These are phyloP conservation scores for Haplotaxodon microlepis DNA, from an alignment of 2,113 vertebrate species.

Conservation along the genomic window DNA sequence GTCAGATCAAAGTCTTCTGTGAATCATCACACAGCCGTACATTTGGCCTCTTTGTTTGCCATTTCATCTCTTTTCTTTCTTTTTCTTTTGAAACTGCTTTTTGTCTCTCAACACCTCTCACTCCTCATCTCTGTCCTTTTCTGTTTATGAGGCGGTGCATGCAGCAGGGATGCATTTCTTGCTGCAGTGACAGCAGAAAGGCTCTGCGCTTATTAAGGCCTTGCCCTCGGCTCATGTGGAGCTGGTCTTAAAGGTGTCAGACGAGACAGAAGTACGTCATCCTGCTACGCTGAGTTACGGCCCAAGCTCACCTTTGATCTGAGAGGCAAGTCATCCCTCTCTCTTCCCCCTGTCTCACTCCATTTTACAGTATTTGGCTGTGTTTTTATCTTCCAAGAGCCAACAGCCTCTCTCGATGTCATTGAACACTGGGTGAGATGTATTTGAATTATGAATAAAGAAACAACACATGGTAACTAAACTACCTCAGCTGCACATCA, in stretches of 20 bases:
- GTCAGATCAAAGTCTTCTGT: slow-evolving; percentile 48
- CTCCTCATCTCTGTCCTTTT: not conserved
- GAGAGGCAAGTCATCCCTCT: slow-evolving; percentile 31
- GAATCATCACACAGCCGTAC: slow-evolving; percentile 1
- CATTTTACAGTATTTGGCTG: not conserved
- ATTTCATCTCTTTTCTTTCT: not conserved
- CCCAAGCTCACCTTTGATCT: slow-evolving; percentile 68
- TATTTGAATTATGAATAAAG: not conserved
- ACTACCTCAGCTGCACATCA: not conserved
- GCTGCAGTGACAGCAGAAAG: slow-evolving; percentile 34
- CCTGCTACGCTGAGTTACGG: slow-evolving; percentile 56
- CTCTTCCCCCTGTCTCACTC: not conserved
- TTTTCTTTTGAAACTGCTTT: not conserved
- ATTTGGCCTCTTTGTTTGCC: not conserved
- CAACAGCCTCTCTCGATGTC: not conserved
- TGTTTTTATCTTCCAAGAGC: not conserved
- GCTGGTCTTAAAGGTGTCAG: slow-evolving; percentile 66
- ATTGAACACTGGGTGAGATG: not conserved
- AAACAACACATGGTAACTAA: not conserved
- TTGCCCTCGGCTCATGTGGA: slow-evolving; percentile 59
- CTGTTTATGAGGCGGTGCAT: slow-evolving; percentile 10
- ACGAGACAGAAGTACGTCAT: slow-evolving; percentile 61
- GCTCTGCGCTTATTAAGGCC: slow-evolving; percentile 45
- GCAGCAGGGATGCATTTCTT: not conserved
- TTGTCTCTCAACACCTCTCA: slow-evolving; percentile 22